A percentile compares a stretch with the other conserved stretches of the same genome.
phyloP scores from a whole-genome alignment of 2,888 invertebrate species.

The Lycaena phlaeas region DNA sequence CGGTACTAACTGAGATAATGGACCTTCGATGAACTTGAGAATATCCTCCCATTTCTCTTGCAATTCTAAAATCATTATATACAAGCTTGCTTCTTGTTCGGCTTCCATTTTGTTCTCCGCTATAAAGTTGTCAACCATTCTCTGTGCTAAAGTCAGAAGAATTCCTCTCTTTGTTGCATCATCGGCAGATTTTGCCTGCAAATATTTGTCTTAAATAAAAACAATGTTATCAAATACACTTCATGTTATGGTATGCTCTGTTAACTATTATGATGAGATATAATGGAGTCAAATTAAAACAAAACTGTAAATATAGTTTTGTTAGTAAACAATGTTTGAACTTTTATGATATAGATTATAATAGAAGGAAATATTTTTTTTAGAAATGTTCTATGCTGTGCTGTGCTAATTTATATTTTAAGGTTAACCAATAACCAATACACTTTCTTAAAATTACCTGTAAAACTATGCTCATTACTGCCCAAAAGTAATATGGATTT shows the following conservation, averaged over 20 bases:
- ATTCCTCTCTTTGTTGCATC: constrained; percentile 76
- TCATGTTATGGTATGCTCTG: neutral
- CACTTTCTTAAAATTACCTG: no score
- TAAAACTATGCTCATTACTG: constrained; percentile 95
- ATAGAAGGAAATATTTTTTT: no score
- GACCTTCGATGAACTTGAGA: constrained; percentile 84
- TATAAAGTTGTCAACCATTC: constrained; percentile 94
- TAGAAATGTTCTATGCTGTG: no score
- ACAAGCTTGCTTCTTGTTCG: constrained; percentile 93
- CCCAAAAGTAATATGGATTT: constrained; percentile 98
- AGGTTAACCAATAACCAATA: no score
- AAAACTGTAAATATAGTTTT: no score
- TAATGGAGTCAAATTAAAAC: no score
- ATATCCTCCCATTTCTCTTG: constrained; percentile 88
- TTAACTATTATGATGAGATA: no score
- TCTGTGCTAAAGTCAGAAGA: constrained; percentile 89
- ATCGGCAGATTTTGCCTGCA: constrained; percentile 54
- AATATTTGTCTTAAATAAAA: constrained; percentile 7
- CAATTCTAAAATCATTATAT: constrained; percentile 85
- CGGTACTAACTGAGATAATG: constrained; percentile 78
- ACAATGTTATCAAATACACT: neutral
- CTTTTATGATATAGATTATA: no score
- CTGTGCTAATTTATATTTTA: no score
- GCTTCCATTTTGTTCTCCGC: constrained; percentile 91
- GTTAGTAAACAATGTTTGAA: no score